Percentiles rank a stretch among this genome's conserved stretches.
Conservation (phyloP, 2,888 invertebrate genomes). For the Oscheius sp. region DNA sequence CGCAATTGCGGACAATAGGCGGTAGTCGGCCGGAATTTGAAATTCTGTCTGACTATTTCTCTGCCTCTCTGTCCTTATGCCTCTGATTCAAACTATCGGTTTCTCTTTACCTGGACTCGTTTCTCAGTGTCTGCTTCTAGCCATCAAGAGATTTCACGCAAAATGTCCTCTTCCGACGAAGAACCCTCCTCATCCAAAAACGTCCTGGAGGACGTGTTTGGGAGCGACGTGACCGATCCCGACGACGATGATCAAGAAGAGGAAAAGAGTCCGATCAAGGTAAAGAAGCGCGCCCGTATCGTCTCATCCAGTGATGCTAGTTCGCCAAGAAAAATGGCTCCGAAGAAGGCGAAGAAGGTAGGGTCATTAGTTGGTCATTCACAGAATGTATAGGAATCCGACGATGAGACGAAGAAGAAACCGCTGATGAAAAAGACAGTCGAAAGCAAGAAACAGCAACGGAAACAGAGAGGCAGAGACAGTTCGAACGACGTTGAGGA, state of each 20-base stretch:
- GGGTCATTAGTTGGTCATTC: neutral
- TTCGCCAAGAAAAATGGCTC: neutral
- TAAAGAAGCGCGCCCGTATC: neutral
- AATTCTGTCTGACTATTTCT: too few species aligned
- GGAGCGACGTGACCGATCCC: constrained; percentile 2
- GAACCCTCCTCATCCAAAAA: neutral
- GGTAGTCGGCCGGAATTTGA: too few species aligned
- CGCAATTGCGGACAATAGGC: too few species aligned
- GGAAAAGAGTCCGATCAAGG: neutral
- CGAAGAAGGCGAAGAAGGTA: neutral
- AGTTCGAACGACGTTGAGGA: neutral
- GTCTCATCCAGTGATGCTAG: neutral
- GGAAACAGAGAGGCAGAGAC: neutral
- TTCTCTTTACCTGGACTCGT: too few species aligned
- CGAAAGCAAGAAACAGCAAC: too few species aligned
- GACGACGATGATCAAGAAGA: neutral
- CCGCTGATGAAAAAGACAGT: too few species aligned
- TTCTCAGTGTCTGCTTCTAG: too few species aligned
- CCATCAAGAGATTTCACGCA: too few species aligned
- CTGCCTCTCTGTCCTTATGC: too few species aligned
- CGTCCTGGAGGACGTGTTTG: neutral
- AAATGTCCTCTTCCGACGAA: too few species aligned
- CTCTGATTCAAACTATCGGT: too few species aligned
- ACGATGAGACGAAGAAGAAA: neutral
- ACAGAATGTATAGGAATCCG: neutral